Base-by-base conservation (phyloP, 2,888 invertebrate genomes). In the Napeogenes sylphis region DNA sequence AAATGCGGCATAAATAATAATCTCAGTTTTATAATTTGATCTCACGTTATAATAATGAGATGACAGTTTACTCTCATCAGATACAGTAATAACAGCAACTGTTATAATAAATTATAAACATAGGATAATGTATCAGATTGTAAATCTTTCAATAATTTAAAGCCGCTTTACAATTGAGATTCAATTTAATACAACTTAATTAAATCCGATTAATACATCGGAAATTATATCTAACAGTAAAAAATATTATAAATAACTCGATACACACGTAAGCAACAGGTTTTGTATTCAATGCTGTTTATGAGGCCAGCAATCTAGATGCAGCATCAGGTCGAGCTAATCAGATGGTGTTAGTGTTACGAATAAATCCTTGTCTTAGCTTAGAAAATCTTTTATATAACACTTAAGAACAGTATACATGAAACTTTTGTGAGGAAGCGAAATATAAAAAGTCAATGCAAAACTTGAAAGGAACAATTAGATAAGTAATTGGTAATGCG, bases 61-160 rank as follows among this genome's bases (percentile, higher is more conserved):
- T 60, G 58, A 62, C 65, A 64, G 62, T 61, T 63, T 65, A 47
- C 62, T 55, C 60, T 63, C 67, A 63, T 61, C 61, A 61, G 55
- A 63, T 65, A 63, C 65, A 61, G 63, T 63, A 65, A 67, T 67
- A 65, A 61, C 63, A 61, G 65, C 61, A 57, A 59, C 55, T 58
- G 38, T 30, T 56, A 57, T 57, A 55, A 61, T 62, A 63, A 63
- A 63, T 61, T 58, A 63, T 63, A 12, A 51, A 51, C 51, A 21
- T 21, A 51, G 2, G 10, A 42, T 10, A 42, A 3, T 42, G 10
- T 10, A 42, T 3, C 8, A 42, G 3, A 42, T 42, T 42, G 10
- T 10, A 42, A 42, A 42, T 42, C 21, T 6, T 3, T 38, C 5
- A 38, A 38, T 38, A 38, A 8, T 38, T 38, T 38, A 1, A 38